Base-by-base conservation (phyloP, 2,888 invertebrate genomes). In the Clusia tigrina region DNA sequence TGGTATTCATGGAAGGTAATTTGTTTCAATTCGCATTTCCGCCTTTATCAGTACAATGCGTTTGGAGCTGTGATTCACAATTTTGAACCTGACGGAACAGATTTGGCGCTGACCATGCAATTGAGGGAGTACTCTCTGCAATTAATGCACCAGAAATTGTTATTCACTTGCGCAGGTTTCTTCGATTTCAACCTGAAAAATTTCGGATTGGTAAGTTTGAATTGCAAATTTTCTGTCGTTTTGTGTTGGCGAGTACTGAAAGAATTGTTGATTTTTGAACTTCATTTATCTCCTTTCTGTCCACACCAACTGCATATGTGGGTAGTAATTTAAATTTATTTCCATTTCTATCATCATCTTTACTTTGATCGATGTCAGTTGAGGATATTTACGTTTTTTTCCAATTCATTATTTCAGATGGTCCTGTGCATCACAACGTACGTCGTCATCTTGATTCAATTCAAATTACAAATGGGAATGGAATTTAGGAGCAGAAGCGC, bases 391-490 rank as follows among this genome's bases (percentile, higher is more conserved):
- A n/a, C n/a, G n/a, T n/a, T n/a, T n/a, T n/a, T n/a, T n/a, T n/a
- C n/a, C n/a, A n/a, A n/a, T n/a, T 12, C 9, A 3, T 6, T 0
- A 9, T 63, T 69, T n/a, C 62, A 81, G 81, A 72, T 79, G 67
- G 55, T 79, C 10, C 59, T 80, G 6, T 73, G 77, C 2, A 69
- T 80, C 26, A 63, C 70, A 0, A 77, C 74, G 1, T 81, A 77
- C 38, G 70, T 72, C 23, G 69, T 76, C 9, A 79, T 81, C 56
- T 55, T 82, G 3, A 74, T 81, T 56, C 82, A 81, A 64, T 82
- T 81, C 17, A 81, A 79, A 67, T 54, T 81, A 15, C 77, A 80
- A 65, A 69, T 61, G n/a, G 66, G 77, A 52, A 60, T 62, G 1
- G 72, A 71, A 60, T n/a, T n/a, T n/a, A n/a, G n/a, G n/a, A n/a